Percentiles rank a stretch among this genome's conserved stretches.
Evolutionary conservation across 2,888 invertebrate genomes (phyloP).

Genomic region (Reticulitermes lucifugus): DNA sequence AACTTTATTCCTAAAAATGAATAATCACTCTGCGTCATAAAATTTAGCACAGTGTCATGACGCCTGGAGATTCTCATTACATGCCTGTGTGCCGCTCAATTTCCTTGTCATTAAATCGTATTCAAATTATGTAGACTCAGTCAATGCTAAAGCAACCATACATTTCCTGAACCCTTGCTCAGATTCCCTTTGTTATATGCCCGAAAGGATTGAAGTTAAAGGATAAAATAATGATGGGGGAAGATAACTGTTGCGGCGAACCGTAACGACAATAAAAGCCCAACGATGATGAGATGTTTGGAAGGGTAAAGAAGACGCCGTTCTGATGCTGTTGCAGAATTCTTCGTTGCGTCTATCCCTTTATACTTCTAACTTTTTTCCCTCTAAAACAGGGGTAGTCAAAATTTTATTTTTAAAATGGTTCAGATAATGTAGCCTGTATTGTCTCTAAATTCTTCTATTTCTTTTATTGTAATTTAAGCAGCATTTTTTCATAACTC

Average conservation of each 20-base stretch:
- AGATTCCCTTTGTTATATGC: slow-evolving; percentile 46
- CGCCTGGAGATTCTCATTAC: slow-evolving; percentile 24
- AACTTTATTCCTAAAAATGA: not conserved
- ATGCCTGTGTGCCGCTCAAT: not conserved
- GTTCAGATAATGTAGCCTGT: too few species aligned
- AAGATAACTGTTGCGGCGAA: slow-evolving; percentile 32
- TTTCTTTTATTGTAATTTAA: too few species aligned
- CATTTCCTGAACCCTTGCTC: slow-evolving; percentile 23
- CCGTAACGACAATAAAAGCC: slow-evolving; percentile 31
- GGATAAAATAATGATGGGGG: slow-evolving; percentile 46
- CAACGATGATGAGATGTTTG: slow-evolving; percentile 32
- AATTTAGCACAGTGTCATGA: not conserved
- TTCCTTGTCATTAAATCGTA: slow-evolving; percentile 38
- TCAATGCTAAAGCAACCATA: slow-evolving; percentile 35
- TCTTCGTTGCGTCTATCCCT: slow-evolving; percentile 13
- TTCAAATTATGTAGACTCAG: slow-evolving; percentile 38
- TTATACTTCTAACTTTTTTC: slow-evolving; percentile 4
- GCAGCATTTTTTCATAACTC: too few species aligned
- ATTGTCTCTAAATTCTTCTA: too few species aligned
- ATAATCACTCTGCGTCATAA: not conserved
- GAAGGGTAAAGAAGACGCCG: slow-evolving; percentile 23
- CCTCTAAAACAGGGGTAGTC: slow-evolving; percentile 15
- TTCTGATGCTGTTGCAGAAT: slow-evolving; percentile 13
- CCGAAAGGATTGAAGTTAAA: slow-evolving; percentile 48
- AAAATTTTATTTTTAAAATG: not conserved